phyloP scores from a whole-genome alignment of 2,797 vertebrate genomes.

The Anguilla megastoma region DNA sequence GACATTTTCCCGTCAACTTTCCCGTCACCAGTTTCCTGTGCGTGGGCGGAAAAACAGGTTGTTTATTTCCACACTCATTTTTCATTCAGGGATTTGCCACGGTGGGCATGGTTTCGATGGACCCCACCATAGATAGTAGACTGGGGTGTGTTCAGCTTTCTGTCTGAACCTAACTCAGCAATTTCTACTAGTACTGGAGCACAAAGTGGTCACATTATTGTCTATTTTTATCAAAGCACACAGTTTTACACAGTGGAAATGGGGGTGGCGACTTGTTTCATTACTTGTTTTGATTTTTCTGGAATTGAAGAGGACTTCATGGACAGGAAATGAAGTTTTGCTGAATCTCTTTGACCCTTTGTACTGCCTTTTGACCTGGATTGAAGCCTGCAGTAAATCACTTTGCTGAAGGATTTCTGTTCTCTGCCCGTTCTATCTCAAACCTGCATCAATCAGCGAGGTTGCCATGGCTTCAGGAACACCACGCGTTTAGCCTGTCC shows the following conservation, averaged over 20 bases:
- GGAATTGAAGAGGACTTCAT: background rate
- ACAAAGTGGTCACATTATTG: background rate
- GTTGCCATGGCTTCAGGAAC: slow-evolving; percentile 19
- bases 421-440: background rate
- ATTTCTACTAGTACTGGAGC: background rate
- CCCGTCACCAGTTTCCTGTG: background rate
- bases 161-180: background rate
- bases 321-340: background rate
- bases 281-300: slow-evolving; percentile 12
- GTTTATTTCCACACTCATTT: background rate
- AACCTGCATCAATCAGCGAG: background rate
- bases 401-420: background rate
- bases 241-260: background rate
- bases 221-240: background rate
- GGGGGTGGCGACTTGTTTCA: background rate
- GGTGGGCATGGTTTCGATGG: background rate
- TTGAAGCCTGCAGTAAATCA: background rate
- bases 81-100: background rate
- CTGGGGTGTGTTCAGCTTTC: background rate
- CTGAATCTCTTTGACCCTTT: slow-evolving; percentile 21
- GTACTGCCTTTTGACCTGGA: slow-evolving; percentile 8
- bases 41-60: background rate
- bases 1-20: background rate
- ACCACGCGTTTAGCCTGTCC: background rate
- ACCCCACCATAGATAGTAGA: background rate